Base-by-base conservation (phyloP, 2,797 vertebrate genomes). In the Tauraco hartlaubi region DNA sequence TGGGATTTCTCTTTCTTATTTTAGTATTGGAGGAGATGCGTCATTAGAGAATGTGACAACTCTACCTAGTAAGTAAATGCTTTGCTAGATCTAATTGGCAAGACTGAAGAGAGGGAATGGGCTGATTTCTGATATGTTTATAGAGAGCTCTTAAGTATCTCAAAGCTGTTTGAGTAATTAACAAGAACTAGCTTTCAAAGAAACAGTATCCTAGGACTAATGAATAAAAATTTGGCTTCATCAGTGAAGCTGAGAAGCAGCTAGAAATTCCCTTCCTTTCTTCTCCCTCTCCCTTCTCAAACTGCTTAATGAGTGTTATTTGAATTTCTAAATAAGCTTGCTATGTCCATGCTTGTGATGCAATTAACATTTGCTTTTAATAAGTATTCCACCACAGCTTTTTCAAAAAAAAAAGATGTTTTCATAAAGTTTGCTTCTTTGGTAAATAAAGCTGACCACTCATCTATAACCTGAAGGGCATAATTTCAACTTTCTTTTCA, bases 1-100 rank as follows among this genome's bases (percentile, higher is more conserved):
- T 74, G 44, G 8, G 19, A 5, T 91, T 85, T 85, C 25, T 90
- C n/a, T 76, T 86, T 96, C 85, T 39, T 74, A 41, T 98, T 98
- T 69, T 97, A 99, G 99, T 90, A 98, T 99, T 37, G 99, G 99
- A 62, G 99, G 99, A 39, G 98, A 99, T 83, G 48, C 64, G 4
- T 98, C 97, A 9, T 97, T 99, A 48, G 96, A 97, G 52, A 98
- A 83, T 0, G 98, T 99, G 93, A 99, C 99, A 85, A 99, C 99
- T 51, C 97, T 99, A 83, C 98, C 99, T 61, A 99, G 99, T 99
- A 98, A 96, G 99, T 98, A 94, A 82, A 92, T 37, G 17, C 18
- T 58, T 44, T 86, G 35, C 44, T 78, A 37, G 9, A 48, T 62
- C 33, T 58, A 72, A 54, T 12, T 73, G 37, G 5, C 16, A 73